Base-by-base conservation (phyloP, 2,113 vertebrate species). In the Epinephelus lanceolatus region DNA sequence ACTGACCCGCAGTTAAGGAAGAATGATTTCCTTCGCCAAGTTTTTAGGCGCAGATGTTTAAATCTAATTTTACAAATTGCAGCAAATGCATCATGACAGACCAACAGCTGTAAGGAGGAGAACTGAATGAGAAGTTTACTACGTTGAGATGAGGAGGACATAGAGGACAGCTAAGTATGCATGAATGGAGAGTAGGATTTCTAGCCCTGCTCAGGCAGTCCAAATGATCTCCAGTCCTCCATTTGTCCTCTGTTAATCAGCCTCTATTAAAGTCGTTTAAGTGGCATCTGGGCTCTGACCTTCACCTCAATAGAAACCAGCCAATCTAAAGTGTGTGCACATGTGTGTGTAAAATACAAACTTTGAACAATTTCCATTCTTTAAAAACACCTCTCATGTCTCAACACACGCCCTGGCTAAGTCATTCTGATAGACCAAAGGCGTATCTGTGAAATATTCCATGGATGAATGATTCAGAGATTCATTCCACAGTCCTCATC, bases 401-500 rank as follows among this genome's bases (percentile, higher is more conserved):
- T 69, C 67, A 72, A 47, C 62, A 1, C 68, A 47, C 57, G 17
- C 33, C 27, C 55, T 57, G 70, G 65, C 80, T 71, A 19, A 79
- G 55, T 87, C 59, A 45, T 15, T 80, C 60, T 77, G 90, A 88
- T 90, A 40, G 78, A 77, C 80, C 60, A 62, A 86, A 90, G 84
- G 74, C 78, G 0, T 81, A 71, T 86, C 67, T 76, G 71, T 81
- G 86, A 88, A 83, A 72, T 66, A 83, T 37, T 75, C 70, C 66
- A 45, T 45, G 76, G 80, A 76, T 83, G 85, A 87, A 80, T 52
- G 78, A 78, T 83, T 83, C 49, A 3, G 57, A 88, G 76, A 84
- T 72, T 78, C 74, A 83, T 81, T 88, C 82, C 88, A 71, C 56
- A 73, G 86, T 80, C 55, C 40, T 88, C 91, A 93, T 94, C 91